Conservation (phyloP, 2,797 vertebrate species). For the Holocentrus rufus region DNA sequence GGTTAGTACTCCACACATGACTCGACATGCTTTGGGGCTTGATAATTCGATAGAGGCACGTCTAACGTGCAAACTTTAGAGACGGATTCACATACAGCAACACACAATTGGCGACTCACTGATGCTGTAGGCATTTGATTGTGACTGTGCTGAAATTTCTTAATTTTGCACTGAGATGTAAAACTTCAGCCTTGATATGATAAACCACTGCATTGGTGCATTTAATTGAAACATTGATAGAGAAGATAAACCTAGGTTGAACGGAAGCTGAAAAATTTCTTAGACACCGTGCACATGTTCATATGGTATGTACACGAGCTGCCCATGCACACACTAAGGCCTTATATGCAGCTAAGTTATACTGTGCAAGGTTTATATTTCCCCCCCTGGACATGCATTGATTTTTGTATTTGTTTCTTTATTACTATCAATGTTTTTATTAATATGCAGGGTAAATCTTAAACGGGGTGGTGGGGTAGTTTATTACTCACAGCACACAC, state of each 20-base stretch:
- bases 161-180: slow-evolving; percentile 76
- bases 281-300: slow-evolving; percentile 39
- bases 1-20: slow-evolving; percentile 59
- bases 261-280: slow-evolving; percentile 31
- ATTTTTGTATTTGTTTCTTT: slow-evolving; percentile 54
- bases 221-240: slow-evolving; percentile 35
- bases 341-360: slow-evolving; percentile 73
- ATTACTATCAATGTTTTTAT: slow-evolving; percentile 66
- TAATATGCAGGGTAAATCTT: slow-evolving; percentile 66
- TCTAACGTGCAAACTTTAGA: slow-evolving; percentile 50
- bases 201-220: slow-evolving; percentile 63
- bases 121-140: slow-evolving; percentile 55
- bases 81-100: slow-evolving; percentile 36
- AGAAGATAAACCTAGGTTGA: not conserved
- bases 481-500: slow-evolving; percentile 73
- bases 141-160: slow-evolving; percentile 65
- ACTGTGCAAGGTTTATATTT: slow-evolving; percentile 37
- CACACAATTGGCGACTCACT: slow-evolving; percentile 41
- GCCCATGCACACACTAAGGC: slow-evolving; percentile 74
- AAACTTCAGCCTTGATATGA: slow-evolving; percentile 41
- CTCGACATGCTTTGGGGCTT: slow-evolving; percentile 66
- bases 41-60: slow-evolving; percentile 43
- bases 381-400: slow-evolving; percentile 49
- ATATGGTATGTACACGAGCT: slow-evolving; percentile 32
- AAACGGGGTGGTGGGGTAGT: slow-evolving; percentile 64